Evolutionary conservation across 2,113 vertebrate genomes (phyloP).

Genomic region (Isurus oxyrinchus): DNA sequence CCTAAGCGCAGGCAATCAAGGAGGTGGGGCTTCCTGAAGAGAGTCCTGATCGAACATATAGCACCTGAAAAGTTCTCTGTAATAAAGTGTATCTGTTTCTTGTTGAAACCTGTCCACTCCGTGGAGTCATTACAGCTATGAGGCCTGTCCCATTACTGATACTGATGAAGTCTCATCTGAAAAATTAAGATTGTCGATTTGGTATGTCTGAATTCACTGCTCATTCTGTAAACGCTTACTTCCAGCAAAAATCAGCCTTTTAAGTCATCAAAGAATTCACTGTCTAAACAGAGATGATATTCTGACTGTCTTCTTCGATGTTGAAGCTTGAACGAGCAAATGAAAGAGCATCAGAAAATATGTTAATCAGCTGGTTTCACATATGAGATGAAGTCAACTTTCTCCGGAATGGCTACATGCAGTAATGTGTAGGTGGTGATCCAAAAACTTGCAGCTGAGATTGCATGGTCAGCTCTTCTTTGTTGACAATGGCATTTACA

Average conservation of each 20-base stretch:
- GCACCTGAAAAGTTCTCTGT: too few species aligned
- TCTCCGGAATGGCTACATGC: not conserved
- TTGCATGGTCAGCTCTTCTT: not conserved
- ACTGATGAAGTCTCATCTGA: not conserved
- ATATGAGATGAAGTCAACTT: not conserved
- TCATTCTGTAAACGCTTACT: not conserved
- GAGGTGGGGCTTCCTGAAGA: too few species aligned
- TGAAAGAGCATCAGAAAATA: not conserved
- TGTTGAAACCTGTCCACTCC: too few species aligned
- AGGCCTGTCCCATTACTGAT: not conserved
- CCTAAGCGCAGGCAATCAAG: too few species aligned
- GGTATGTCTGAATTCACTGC: not conserved
- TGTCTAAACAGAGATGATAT: not conserved
- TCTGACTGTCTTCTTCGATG: not conserved
- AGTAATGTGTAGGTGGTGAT: not conserved
- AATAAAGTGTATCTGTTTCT: too few species aligned
- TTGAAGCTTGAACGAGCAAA: not conserved
- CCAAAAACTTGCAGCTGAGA: not conserved
- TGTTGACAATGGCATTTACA: not conserved
- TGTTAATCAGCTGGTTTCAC: not conserved
- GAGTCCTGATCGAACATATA: too few species aligned
- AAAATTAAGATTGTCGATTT: not conserved
- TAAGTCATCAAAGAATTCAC: not conserved
- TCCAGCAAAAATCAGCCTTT: not conserved
- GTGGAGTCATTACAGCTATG: not conserved